phyloP scores from a whole-genome alignment of 2,113 vertebrate genomes.

The Tragelaphus buxtoni region DNA sequence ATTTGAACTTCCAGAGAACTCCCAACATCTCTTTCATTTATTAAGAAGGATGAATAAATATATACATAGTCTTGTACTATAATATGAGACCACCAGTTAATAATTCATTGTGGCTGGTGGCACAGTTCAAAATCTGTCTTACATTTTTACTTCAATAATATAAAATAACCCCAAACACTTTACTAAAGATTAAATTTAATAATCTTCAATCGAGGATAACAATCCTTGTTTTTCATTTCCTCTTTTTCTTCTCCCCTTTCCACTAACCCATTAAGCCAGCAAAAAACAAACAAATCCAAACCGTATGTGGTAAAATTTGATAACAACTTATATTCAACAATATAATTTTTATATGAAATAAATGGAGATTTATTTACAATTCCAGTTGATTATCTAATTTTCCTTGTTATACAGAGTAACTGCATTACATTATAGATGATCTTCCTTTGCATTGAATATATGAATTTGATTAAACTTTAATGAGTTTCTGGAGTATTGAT shows the following conservation, averaged over 20 bases:
- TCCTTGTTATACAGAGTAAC: background rate
- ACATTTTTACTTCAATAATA: background rate
- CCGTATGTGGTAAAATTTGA: background rate
- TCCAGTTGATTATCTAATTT: background rate
- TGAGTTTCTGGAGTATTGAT: background rate
- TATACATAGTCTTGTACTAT: background rate
- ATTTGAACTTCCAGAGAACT: background rate
- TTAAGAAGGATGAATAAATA: background rate
- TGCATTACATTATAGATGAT: background rate
- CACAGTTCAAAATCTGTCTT: background rate
- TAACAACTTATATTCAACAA: background rate
- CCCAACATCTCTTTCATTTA: background rate
- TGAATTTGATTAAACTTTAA: background rate
- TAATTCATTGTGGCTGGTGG: background rate
- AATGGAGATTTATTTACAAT: background rate
- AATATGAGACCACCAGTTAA: background rate
- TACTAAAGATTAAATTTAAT: background rate
- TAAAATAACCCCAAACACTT: background rate
- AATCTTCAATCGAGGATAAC: background rate
- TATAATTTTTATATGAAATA: background rate
- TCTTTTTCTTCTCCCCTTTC: background rate
- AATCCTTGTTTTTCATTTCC: background rate
- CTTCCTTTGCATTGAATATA: background rate
- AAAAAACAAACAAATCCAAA: background rate
- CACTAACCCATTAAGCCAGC: background rate